phyloP scores from a whole-genome alignment of 2,113 vertebrate species.

The Trogon surrucura region DNA sequence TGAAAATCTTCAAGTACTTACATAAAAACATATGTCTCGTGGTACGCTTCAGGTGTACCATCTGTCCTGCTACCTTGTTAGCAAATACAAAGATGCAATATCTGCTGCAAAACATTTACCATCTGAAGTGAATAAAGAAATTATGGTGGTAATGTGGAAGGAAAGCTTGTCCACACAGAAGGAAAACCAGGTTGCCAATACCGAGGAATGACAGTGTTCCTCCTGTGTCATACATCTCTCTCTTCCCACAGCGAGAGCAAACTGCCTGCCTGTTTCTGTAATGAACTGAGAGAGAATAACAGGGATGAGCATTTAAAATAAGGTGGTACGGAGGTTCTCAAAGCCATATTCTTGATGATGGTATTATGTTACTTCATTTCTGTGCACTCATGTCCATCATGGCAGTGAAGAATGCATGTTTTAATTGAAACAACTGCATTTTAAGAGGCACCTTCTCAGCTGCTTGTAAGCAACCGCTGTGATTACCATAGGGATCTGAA shows the following conservation, averaged over 20 bases:
- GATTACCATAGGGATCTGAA: background rate
- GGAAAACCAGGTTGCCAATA: background rate
- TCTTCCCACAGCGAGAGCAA: background rate
- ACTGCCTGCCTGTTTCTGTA: background rate
- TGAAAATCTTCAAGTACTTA: background rate
- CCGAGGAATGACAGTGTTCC: background rate
- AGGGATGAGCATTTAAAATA: background rate
- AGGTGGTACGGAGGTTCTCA: background rate
- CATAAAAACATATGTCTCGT: background rate
- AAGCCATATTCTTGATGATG: background rate
- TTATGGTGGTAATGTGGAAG: background rate
- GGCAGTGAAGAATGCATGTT: background rate
- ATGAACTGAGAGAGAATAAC: background rate
- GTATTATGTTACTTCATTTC: background rate
- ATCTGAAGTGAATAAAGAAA: background rate
- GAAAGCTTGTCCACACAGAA: background rate
- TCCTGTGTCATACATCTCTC: background rate
- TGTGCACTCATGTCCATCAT: background rate
- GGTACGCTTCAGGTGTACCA: background rate
- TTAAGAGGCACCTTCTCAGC: background rate
- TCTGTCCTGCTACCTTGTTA: constrained; percentile 33
- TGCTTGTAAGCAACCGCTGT: background rate
- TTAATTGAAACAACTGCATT: background rate
- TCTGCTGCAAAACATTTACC: background rate
- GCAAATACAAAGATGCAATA: background rate